Evolutionary conservation across 2,888 invertebrate genomes (phyloP).

Genomic region (Rhodophaea formosa): DNA sequence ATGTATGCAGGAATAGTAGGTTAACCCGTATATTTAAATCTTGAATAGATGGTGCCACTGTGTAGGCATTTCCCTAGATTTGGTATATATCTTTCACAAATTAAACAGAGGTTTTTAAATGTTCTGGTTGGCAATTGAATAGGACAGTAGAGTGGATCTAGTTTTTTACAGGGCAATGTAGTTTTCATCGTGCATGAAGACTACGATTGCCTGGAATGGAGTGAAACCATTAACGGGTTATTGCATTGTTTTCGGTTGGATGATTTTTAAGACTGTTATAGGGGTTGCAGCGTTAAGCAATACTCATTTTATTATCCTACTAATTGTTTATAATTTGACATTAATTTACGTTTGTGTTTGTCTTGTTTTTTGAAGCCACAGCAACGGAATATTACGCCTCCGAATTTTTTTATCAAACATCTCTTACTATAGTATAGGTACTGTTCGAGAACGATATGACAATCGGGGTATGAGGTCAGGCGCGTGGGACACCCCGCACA

Average conservation of each 20-base stretch:
- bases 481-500: too few species aligned
- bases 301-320: constrained; percentile 31
- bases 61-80: too few species aligned
- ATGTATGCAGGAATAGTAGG: constrained; percentile 21
- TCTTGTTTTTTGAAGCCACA: neutral
- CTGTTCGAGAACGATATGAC: too few species aligned
- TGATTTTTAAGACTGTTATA: constrained; percentile 50
- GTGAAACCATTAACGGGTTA: constrained; percentile 19
- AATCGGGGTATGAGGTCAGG: too few species aligned
- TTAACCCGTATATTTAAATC: too few species aligned
- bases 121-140: too few species aligned
- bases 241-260: constrained; percentile 31
- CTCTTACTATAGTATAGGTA: too few species aligned
- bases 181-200: constrained; percentile 66
- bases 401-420: too few species aligned
- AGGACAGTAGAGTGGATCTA: constrained; percentile 28
- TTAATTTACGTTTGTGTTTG: constrained; percentile 24
- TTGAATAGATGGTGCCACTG: too few species aligned
- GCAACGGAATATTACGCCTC: neutral
- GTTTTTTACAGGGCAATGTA: constrained; percentile 56
- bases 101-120: too few species aligned
- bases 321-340: constrained; percentile 25
- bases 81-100: too few species aligned
- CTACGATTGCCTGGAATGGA: constrained; percentile 51
- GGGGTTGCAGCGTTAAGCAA: constrained; percentile 38